Base-by-base conservation (phyloP, 2,888 invertebrate species). In the Terebella lapidaria region DNA sequence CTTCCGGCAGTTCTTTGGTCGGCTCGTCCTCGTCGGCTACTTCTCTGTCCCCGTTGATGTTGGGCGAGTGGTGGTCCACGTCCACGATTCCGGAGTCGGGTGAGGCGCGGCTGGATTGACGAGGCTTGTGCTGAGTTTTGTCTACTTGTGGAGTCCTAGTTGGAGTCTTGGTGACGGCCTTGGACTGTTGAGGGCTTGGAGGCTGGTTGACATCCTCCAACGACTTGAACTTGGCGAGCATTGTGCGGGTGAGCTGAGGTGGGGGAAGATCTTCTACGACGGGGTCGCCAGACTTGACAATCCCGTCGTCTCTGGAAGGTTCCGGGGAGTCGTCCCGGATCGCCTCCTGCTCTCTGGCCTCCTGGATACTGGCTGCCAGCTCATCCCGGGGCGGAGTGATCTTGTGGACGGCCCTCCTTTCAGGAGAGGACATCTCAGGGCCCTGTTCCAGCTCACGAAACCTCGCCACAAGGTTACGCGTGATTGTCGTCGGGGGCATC, bases 41-140 rank as follows among this genome's bases (percentile, higher is more conserved):
- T n/a, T 46, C 49, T 15, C n/a, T 29, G 4, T 57, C 57, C 0
- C 24, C 42, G 27, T 3, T 45, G 18, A 27, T 81, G 54, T 85
- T 83, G 35, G 83, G 74, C 0, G 66, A 65, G 25, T 68, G 56
- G 42, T 10, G 10, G 15, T 58, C 58, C 22, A 60, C 51, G 10
- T 10, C 15, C 25, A 25, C 27, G 20, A 45, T 5, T 15, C 35
- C 55, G 24, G 35, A 15, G 5, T 47, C 15, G 4, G 10, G 22
- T 20, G 5, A 15, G 42, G 4, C n/a, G 5, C 22, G 5, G 35
- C 18, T 18, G 5, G 15, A 5, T 4, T 4, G 10, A 5, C 35
- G 10, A 20, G 49, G 18, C 22, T 5, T n/a, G 27, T 28, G 25
- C 18, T 24, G 18, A 10, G n/a, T 5, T 10, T 49, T 10, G 5